These are phyloP conservation scores for Dolichallabes microphthalmus DNA, from an alignment of 2,113 vertebrate species.

Conservation along the genomic window DNA sequence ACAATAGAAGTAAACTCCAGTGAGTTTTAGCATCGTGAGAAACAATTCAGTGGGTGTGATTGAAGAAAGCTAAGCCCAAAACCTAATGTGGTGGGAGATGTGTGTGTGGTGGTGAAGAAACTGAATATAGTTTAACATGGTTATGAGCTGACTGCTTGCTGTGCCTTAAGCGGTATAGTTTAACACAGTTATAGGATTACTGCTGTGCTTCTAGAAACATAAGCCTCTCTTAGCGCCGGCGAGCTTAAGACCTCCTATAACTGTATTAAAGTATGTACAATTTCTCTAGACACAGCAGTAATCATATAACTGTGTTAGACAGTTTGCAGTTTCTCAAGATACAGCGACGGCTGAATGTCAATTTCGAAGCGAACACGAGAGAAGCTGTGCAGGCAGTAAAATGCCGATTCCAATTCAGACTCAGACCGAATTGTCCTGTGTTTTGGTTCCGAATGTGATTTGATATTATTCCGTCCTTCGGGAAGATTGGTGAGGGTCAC, in stretches of 20 bases:
- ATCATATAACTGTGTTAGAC: constrained; percentile 53
- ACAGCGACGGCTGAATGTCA: constrained; percentile 41
- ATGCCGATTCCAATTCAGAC: neutral
- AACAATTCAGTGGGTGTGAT: constrained; percentile 41
- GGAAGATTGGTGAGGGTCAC: neutral
- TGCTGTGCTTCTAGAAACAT: constrained; percentile 54
- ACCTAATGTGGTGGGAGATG: constrained; percentile 45
- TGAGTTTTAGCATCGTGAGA: constrained; percentile 30
- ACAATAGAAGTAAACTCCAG: constrained; percentile 15
- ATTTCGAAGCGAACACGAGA: constrained; percentile 31
- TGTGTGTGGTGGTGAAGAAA: constrained; percentile 49
- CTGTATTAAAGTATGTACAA: constrained; percentile 56
- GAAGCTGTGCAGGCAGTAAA: constrained; percentile 21
- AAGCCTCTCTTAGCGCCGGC: constrained; percentile 52
- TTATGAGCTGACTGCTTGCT: constrained; percentile 54
- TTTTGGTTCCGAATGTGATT: neutral
- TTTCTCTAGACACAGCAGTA: constrained; percentile 52
- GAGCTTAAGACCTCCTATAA: constrained; percentile 53
- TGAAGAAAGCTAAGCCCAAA: constrained; percentile 46
- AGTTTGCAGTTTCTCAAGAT: constrained; percentile 49
- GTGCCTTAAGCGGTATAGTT: constrained; percentile 56
- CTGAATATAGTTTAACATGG: constrained; percentile 55
- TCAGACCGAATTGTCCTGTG: neutral
- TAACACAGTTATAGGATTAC: constrained; percentile 57
- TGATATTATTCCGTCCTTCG: constrained; percentile 1